These are phyloP conservation scores for rabbit (Oryctolagus cuniculus) DNA, from an alignment of 2,113 vertebrate genomes.

Conservation along the genomic window DNA sequence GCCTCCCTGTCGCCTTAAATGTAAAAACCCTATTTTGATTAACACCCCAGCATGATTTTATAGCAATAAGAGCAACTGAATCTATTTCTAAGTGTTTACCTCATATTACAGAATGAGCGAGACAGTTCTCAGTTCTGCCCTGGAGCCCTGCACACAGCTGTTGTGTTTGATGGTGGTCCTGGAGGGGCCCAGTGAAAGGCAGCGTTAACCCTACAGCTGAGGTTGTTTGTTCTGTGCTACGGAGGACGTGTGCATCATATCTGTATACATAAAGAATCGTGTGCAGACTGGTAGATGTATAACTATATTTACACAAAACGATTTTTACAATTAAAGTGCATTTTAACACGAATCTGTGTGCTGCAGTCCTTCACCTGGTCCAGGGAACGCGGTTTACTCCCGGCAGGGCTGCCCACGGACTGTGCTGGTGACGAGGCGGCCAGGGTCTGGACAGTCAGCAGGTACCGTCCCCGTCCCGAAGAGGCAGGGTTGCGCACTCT, in stretches of 20 bases:
- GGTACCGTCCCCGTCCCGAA: neutral
- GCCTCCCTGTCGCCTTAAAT: slow-evolving; percentile 46
- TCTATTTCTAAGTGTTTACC: slow-evolving; percentile 66
- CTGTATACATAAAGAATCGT: slow-evolving; percentile 78
- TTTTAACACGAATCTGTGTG: slow-evolving; percentile 83
- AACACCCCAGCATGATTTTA: neutral
- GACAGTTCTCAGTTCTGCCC: neutral
- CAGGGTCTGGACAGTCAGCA: neutral
- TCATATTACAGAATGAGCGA: neutral
- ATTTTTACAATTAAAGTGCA: slow-evolving; percentile 89
- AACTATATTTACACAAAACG: slow-evolving; percentile 86
- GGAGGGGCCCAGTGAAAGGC: slow-evolving; percentile 27
- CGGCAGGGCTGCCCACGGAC: neutral
- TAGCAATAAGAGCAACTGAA: slow-evolving; percentile 70
- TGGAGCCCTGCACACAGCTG: neutral
- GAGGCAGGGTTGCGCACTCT: neutral
- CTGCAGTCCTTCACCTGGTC: neutral
- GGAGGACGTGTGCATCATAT: slow-evolving; percentile 21
- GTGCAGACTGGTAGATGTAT: slow-evolving; percentile 67
- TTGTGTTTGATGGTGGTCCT: too few species aligned
- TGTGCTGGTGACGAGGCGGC: fast-evolving
- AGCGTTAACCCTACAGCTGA: neutral
- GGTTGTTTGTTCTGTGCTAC: slow-evolving; percentile 53
- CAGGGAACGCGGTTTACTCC: neutral
- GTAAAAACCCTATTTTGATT: slow-evolving; percentile 40